Conservation (phyloP, 2,888 invertebrate species). For the Sinohyriopsis cumingii region DNA sequence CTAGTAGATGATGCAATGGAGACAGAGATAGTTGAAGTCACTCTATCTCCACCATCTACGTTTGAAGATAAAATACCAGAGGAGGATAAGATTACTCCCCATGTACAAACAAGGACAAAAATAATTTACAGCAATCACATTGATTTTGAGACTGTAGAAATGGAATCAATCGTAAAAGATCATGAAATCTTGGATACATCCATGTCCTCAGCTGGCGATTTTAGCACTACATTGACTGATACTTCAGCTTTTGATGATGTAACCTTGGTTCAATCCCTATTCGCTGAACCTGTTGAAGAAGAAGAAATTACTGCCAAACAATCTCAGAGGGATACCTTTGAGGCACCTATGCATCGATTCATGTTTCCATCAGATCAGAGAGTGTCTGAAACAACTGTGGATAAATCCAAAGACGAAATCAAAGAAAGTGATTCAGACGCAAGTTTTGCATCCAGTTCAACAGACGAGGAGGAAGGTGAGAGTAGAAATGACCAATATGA, state of each 20-base stretch:
- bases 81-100: slow-evolving; percentile 30
- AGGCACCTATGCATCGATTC: background rate
- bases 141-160: slow-evolving; percentile 18
- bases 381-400: too few relatives aligned
- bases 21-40: slow-evolving; percentile 8
- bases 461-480: slow-evolving; percentile 10
- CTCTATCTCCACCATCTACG: slow-evolving; percentile 29
- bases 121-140: slow-evolving; percentile 33
- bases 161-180: too few relatives aligned
- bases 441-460: slow-evolving; percentile 6
- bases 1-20: slow-evolving; percentile 1
- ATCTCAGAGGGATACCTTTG: slow-evolving; percentile 24
- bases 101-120: slow-evolving; percentile 12
- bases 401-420: background rate
- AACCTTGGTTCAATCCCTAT: slow-evolving; percentile 28
- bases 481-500: slow-evolving; percentile 1
- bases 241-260: background rate
- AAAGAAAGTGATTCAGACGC: slow-evolving; percentile 3
- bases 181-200: too few relatives aligned
- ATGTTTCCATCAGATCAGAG: too few relatives aligned
- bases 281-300: slow-evolving; percentile 37
- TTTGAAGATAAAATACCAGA: slow-evolving; percentile 28
- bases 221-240: too few relatives aligned
- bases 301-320: slow-evolving; percentile 45
- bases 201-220: too few relatives aligned